Percentiles rank a stretch among this genome's conserved stretches.
Conservation (phyloP, 2,888 invertebrate species). For the Calliscelio sp. region DNA sequence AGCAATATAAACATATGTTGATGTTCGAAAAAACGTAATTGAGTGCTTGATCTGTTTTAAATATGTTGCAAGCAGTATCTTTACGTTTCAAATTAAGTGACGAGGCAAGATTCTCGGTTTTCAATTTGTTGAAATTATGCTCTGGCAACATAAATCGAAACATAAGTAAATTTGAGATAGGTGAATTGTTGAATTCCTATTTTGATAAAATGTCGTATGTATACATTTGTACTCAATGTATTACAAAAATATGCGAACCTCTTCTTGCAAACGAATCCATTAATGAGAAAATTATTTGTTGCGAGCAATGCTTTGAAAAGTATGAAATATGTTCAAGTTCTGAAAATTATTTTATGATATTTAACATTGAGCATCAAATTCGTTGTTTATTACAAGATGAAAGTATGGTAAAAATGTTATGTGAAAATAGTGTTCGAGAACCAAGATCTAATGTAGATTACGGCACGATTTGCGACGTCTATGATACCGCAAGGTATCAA, state of each 20-base stretch:
- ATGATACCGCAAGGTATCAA: conserved; percentile 29
- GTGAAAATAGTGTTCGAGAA: conserved; percentile 13
- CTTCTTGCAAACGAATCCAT: not conserved
- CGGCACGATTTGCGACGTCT: conserved; percentile 24
- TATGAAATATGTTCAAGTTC: conserved; percentile 11
- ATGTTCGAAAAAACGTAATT: conserved; percentile 35
- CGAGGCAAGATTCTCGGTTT: conserved; percentile 21
- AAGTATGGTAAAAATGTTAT: conserved; percentile 8
- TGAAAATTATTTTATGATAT: conserved; percentile 34
- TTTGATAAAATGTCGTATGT: conserved; percentile 33
- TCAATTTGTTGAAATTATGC: conserved; percentile 24
- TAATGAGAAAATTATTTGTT: not conserved
- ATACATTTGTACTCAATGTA: conserved; percentile 17
- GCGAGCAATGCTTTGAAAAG: conserved; percentile 17
- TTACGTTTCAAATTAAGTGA: conserved; percentile 29
- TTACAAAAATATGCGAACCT: conserved; percentile 26
- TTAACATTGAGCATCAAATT: conserved; percentile 41
- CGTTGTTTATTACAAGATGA: conserved; percentile 24
- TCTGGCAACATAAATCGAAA: conserved; percentile 7
- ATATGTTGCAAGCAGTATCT: conserved; percentile 25
- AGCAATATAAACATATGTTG: conserved; percentile 3
- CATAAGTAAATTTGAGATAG: conserved; percentile 17
- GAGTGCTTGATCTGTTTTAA: conserved; percentile 26
- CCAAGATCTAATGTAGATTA: not conserved
- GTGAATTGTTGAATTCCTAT: not conserved